Evolutionary conservation across 2,888 invertebrate species (phyloP), one percentile per base, ranked within the genome.

Genomic region (Troides helena): DNA sequence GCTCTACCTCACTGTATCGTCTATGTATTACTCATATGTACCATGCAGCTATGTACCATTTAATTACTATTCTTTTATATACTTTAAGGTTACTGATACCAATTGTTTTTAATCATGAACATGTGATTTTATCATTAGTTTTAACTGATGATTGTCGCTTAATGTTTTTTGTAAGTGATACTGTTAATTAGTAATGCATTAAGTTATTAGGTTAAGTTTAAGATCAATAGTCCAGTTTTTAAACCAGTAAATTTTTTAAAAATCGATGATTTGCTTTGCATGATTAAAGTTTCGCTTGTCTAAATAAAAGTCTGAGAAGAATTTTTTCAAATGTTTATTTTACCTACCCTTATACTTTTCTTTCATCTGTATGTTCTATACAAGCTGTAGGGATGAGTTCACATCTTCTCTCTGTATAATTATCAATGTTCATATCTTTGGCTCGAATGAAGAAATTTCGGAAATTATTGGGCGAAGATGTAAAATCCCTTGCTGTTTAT

Each of bases 81-180:
- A 50, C 72, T 79, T 78, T 78, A 78, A 77, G 76, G 76, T 78
- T 77, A 77, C n/a, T 64, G 71, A 74, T 71, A 75, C 83, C 78
- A 80, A 82, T 81, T 83, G 71, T 80, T 90, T 53, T 92, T 90
- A 92, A 92, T 90, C 89, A 88, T 91, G 90, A 91, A 92, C 90
- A 87, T 82, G 78, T 86, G 90, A 90, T 91, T 89, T 81, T 77
- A 84, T 84, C 76, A 77, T 80, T 83, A 75, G 80, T 66, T 90
- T 91, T 88, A 90, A 81, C 83, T 81, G 83, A 80, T 89, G 88
- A 89, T 90, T 91, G 86, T 88, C 85, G 83, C 76, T 87, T 78
- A 78, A 80, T 77, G 74, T 70, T 65, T 62, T 72, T 78, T 81
- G 79, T 81, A 74, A 79, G 77, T 86, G 83, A 85, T 86, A 74